These are phyloP conservation scores for Saguinus imperator DNA, from an alignment of 2,113 vertebrate species.

Conservation along the genomic window DNA sequence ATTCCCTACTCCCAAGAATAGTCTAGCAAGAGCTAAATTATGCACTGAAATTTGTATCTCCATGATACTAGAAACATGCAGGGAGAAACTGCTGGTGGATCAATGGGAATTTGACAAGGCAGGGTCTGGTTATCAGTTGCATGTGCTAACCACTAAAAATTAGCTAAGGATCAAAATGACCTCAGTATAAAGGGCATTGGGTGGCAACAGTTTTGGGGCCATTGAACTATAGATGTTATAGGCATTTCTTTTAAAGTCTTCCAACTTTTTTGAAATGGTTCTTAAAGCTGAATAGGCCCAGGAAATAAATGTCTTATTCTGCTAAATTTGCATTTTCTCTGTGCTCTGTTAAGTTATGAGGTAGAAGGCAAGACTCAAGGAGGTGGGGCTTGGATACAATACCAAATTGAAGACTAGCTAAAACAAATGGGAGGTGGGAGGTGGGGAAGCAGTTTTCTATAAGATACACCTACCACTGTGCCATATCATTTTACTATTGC, in stretches of 20 bases:
- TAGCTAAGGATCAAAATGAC: not conserved
- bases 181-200: not conserved
- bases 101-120: not conserved
- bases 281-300: not conserved
- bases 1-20: not conserved
- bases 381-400: too few species aligned
- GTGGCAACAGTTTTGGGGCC: not conserved
- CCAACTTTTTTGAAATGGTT: conserved; percentile 16
- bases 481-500: too few species aligned
- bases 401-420: too few species aligned
- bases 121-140: not conserved
- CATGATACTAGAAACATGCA: not conserved
- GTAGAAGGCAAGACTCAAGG: too few species aligned
- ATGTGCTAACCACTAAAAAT: not conserved
- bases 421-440: too few species aligned
- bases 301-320: not conserved
- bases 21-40: not conserved
- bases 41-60: not conserved
- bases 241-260: conserved; percentile 30
- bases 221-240: not conserved
- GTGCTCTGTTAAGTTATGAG: not conserved
- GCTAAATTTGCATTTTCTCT: not conserved
- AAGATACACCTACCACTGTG: too few species aligned
- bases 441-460: too few species aligned
- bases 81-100: not conserved